These are phyloP conservation scores for Pseudocheirus occidentalis DNA, from an alignment of 2,797 vertebrate species.

Conservation along the genomic window DNA sequence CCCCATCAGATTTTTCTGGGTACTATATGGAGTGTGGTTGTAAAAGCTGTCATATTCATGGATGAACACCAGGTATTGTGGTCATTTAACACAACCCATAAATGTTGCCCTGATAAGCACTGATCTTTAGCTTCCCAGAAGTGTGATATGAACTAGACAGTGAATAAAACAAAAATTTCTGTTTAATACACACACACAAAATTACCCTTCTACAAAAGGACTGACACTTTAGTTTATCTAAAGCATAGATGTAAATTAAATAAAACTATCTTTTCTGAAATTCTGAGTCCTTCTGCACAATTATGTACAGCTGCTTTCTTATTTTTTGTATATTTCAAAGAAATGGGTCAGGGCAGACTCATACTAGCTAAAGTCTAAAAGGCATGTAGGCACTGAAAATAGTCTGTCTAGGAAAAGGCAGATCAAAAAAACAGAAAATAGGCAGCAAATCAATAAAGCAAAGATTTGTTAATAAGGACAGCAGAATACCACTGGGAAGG, in stretches of 20 bases:
- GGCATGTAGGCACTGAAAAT: slow-evolving; percentile 61
- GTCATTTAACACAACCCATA: slow-evolving; percentile 72
- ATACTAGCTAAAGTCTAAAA: slow-evolving; percentile 46
- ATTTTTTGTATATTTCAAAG: slow-evolving; percentile 57
- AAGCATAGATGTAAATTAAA: slow-evolving; percentile 14
- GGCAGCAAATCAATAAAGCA: background rate
- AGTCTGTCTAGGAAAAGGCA: slow-evolving; percentile 29
- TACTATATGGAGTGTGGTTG: slow-evolving; percentile 41
- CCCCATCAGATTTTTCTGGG: background rate
- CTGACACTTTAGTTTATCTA: slow-evolving; percentile 53
- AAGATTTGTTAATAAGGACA: slow-evolving; percentile 22
- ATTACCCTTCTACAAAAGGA: slow-evolving; percentile 40
- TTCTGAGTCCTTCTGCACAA: background rate
- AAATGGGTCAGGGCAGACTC: slow-evolving; percentile 38
- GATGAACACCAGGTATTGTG: slow-evolving; percentile 66
- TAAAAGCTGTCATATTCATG: slow-evolving; percentile 60
- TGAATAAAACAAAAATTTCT: slow-evolving; percentile 63
- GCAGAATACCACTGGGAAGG: slow-evolving; percentile 17
- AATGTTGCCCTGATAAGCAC: slow-evolving; percentile 75
- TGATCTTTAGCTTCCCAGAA: slow-evolving; percentile 77
- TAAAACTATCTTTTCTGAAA: slow-evolving; percentile 11
- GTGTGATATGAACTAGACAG: slow-evolving; percentile 65
- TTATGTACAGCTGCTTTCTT: background rate
- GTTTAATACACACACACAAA: slow-evolving; percentile 72
- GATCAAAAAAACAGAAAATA: background rate